Base-by-base conservation (phyloP, 1,140 invertebrate species). In the Apis florea region DNA sequence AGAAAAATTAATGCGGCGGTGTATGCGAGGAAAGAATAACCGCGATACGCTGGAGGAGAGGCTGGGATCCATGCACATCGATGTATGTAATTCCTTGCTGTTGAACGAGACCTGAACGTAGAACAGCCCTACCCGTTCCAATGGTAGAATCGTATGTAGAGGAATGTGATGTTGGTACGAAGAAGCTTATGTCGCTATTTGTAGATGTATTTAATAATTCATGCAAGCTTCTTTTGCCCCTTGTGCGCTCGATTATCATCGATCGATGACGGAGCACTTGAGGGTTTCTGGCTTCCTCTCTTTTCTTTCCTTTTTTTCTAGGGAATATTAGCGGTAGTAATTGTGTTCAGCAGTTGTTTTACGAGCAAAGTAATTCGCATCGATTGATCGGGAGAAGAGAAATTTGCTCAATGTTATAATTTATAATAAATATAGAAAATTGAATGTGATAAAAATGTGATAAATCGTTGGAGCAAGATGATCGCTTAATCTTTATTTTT, bases 1-100 rank as follows among this genome's bases (percentile, higher is more conserved):
- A 79, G 53, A 80, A 79, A 79, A 84, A 84, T 84, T 2, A 69
- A 83, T 53, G 24, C 49, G 47, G n/a, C 15, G 31, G 6, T 58
- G 17, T 40, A 64, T 40, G 6, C 75, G 47, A 26, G 11, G 24
- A 31, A 70, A 53, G 24, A 24, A 40, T 73, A 47, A 40, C 31
- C 56, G 54, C 47, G 19, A 31, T 19, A 31, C 26, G 31, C 31
- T n/a, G n/a, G n/a, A n/a, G 70, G 56, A 72, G 54, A 26, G 49
- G 68, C 17, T 26, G 47, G 11, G 17, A 26, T 67, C 49, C 24
- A 26, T 13, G n/a, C 47, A 4, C 31, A 40, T 51, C 47, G n/a
- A 26, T 53, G 49, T n/a, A 69, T 5, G 31, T 40, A 40, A 40
- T 26, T 69, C 67, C n/a, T 51, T 69, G 40, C 49, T 26, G n/a